Evolutionary conservation across 2,113 vertebrate genomes (phyloP).

Genomic region (Burhinus oedicnemus): DNA sequence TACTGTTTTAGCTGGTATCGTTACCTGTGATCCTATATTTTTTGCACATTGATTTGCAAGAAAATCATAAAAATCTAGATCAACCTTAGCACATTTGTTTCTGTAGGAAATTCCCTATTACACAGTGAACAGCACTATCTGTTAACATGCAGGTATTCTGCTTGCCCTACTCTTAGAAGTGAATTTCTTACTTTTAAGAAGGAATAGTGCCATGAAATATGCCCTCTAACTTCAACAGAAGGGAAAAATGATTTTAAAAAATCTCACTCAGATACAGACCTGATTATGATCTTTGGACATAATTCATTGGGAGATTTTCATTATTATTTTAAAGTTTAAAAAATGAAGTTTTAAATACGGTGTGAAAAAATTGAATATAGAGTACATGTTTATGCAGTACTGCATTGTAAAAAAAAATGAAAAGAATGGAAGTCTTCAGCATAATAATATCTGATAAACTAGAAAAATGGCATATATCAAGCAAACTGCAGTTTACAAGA

Average conservation of each 20-base stretch:
- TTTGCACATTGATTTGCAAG: background rate
- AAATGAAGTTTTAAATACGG: background rate
- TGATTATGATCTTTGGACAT: constrained; percentile 16
- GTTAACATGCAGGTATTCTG: background rate
- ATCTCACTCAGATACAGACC: background rate
- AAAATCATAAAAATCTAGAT: background rate
- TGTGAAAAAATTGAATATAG: background rate
- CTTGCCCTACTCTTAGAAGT: background rate
- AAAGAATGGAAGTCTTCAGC: constrained; percentile 9
- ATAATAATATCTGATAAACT: constrained; percentile 35
- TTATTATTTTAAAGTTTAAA: constrained; percentile 5
- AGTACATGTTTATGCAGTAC: background rate
- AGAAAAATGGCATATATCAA: constrained; percentile 3
- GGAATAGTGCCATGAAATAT: background rate
- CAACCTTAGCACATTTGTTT: background rate
- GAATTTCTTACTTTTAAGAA: background rate
- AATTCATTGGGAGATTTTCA: background rate
- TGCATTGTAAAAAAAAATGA: background rate
- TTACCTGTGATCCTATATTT: background rate
- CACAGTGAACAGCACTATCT: background rate
- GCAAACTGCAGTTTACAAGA: constrained; percentile 1
- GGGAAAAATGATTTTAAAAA: background rate
- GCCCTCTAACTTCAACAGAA: background rate
- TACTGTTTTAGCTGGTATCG: background rate
- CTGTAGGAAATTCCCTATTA: background rate